Conservation (phyloP, 2,797 vertebrate species). For the Argya squamiceps region DNA sequence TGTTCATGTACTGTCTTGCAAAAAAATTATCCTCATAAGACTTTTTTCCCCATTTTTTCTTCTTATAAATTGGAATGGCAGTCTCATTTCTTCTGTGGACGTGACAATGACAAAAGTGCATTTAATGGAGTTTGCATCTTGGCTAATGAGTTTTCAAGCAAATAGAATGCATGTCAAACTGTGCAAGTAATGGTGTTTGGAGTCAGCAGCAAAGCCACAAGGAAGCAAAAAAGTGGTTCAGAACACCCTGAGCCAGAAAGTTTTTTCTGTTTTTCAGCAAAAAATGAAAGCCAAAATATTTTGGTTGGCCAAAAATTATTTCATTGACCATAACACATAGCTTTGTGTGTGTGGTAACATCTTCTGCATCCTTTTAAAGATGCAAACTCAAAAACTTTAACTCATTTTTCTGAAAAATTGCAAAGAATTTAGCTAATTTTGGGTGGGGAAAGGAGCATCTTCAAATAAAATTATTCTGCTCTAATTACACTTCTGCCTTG, state of each 20-base stretch:
- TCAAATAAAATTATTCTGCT: slow-evolving; percentile 8
- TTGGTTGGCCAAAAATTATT: not conserved
- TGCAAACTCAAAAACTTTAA: not conserved
- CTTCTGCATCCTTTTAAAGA: not conserved
- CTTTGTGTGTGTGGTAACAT: not conserved
- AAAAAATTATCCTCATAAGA: not conserved
- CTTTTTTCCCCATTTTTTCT: not conserved
- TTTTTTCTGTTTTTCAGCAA: slow-evolving; percentile 43
- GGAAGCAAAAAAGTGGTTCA: slow-evolving; percentile 21
- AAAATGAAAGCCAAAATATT: slow-evolving; percentile 18
- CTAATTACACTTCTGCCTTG: not conserved
- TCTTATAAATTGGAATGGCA: not conserved
- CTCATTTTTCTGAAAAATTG: not conserved
- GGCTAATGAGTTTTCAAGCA: slow-evolving; percentile 19
- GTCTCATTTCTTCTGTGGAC: not conserved
- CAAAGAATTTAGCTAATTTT: not conserved
- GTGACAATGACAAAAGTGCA: not conserved
- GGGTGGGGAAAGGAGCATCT: not conserved
- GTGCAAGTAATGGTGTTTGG: slow-evolving; percentile 8
- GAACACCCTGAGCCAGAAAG: not conserved
- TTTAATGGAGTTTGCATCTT: not conserved
- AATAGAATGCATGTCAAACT: not conserved
- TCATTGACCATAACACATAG: not conserved
- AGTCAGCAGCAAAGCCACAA: slow-evolving; percentile 45
- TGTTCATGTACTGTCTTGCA: not conserved